A percentile compares a stretch with the other conserved stretches of the same genome.
phyloP scores from a whole-genome alignment of 2,797 vertebrate species.

The Gobio occitaniae region DNA sequence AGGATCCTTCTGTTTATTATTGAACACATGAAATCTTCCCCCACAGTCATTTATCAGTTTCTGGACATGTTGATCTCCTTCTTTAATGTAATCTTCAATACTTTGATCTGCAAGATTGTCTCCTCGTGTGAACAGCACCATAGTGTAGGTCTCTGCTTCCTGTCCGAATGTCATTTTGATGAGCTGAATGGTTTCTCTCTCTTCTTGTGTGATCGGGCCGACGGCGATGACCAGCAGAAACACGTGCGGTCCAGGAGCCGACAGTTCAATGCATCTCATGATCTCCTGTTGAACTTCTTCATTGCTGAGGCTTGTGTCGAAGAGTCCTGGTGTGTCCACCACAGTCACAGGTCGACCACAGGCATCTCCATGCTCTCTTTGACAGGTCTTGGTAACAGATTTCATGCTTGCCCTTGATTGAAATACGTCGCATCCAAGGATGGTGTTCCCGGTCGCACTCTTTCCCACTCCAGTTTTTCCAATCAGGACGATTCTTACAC shows the following conservation, averaged over 20 bases:
- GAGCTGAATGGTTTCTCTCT: slow-evolving; percentile 10
- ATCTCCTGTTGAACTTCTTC: background rate
- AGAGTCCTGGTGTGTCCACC: slow-evolving; percentile 25
- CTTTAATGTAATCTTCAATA: background rate
- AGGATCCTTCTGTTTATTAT: slow-evolving; percentile 18
- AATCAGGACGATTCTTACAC: background rate
- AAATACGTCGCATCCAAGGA: background rate
- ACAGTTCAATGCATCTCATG: background rate
- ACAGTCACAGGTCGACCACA: background rate
- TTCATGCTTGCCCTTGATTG: background rate
- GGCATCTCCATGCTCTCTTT: background rate
- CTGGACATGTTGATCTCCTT: background rate
- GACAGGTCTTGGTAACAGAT: background rate
- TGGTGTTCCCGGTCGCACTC: slow-evolving; percentile 11
- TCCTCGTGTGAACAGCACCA: slow-evolving; percentile 18
- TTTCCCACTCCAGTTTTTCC: slow-evolving; percentile 42
- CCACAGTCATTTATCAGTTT: slow-evolving; percentile 30
- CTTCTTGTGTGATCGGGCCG: slow-evolving; percentile 12
- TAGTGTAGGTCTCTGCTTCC: slow-evolving; percentile 22
- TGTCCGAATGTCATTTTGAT: slow-evolving; percentile 18
- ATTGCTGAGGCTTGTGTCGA: background rate
- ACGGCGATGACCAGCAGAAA: background rate
- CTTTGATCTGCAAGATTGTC: background rate
- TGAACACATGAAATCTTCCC: slow-evolving; percentile 32
- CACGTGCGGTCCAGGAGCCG: background rate